These are phyloP conservation scores for Stegostoma tigrinum DNA, from an alignment of 2,113 vertebrate species.

Conservation along the genomic window DNA sequence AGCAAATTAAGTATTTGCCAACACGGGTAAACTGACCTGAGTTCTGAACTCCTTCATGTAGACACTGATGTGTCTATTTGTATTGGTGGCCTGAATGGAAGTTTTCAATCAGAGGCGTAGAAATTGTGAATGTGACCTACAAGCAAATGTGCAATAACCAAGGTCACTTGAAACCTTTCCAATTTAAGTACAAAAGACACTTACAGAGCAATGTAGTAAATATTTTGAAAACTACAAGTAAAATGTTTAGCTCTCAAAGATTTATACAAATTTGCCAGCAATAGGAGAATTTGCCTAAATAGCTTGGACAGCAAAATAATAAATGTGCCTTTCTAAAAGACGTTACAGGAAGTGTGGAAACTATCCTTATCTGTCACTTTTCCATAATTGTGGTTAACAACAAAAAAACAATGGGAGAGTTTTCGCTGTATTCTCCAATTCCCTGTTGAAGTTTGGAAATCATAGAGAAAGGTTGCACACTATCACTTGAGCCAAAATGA, in stretches of 20 bases:
- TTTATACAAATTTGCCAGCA: background rate
- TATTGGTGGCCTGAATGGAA: background rate
- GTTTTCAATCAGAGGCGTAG: background rate
- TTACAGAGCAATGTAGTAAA: background rate
- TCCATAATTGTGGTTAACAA: background rate
- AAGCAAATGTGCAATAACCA: background rate
- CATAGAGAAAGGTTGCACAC: background rate
- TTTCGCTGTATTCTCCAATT: background rate
- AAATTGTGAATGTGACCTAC: background rate
- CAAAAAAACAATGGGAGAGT: background rate
- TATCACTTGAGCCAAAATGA: background rate
- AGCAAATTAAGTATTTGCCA: background rate
- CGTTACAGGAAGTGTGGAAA: background rate
- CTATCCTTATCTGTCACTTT: background rate
- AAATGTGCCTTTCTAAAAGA: background rate
- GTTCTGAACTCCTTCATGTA: background rate
- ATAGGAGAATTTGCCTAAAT: background rate
- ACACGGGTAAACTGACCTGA: background rate
- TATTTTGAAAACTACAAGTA: background rate
- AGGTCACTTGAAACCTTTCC: background rate
- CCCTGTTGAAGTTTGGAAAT: background rate
- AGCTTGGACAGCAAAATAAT: background rate
- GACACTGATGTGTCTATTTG: background rate
- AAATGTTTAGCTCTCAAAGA: background rate
- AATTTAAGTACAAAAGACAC: background rate